Base-by-base conservation (phyloP, 2,113 vertebrate species). In the Alosa alosa region DNA sequence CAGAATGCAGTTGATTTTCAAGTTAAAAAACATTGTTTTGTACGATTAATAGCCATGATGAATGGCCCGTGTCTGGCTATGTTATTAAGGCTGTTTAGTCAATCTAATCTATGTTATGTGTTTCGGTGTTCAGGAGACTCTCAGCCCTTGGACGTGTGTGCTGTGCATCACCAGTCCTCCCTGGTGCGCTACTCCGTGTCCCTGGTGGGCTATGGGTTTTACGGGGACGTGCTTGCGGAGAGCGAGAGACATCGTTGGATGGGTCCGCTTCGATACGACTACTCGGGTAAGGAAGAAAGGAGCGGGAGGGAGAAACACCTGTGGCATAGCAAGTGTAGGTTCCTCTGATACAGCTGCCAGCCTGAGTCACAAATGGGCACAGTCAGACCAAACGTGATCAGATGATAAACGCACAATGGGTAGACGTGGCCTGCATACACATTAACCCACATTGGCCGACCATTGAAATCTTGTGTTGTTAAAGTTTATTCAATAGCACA, bases 81-180 rank as follows among this genome's bases (percentile, higher is more conserved):
- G 50, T 15, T 13, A 52, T 10, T 6, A 31, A 36, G 64, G 72
- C 31, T 1, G 3, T 41, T 17, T 36, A 11, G 13, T 6, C 39
- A 5, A 39, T 18, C 11, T 41, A 36, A 78, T 39, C 36, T 39
- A 4, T 15, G 2, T 82, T 81, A 10, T 82, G 52, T 82, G 13
- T 41, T 11, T 25, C 7, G 78, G 52, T 85, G 10, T 88, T 5
- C 90, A 97, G 96, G 96, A 88, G 96, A 97, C 90, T 96, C 94
- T 60, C 96, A 97, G 91, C 95, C 96, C 81, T 86, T 97, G 90
- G 96, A 97, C n/a, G 96, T 97, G 31, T 96, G 95, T 86, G 95
- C 95, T 45, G 95, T 96, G 47, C 93, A 96, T 85, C 92, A 96
- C 36, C 75, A 86, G 0, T 90, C 91, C 9, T 82, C 90, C 44